These are phyloP conservation scores for Lota lota DNA, from an alignment of 2,113 vertebrate genomes.

Conservation along the genomic window DNA sequence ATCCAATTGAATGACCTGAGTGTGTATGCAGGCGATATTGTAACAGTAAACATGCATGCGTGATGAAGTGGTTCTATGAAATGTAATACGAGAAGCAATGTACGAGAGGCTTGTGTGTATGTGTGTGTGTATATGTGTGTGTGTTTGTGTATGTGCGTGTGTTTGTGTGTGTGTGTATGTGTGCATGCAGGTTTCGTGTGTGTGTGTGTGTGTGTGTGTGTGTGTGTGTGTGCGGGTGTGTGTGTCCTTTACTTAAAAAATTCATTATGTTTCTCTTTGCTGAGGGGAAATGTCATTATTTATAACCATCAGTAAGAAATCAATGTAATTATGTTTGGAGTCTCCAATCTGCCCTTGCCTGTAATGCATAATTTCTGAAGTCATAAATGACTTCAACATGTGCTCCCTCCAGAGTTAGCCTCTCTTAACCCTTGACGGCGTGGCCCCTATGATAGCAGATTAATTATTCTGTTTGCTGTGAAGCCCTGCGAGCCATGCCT, in stretches of 20 bases:
- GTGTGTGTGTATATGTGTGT: slow-evolving; percentile 1
- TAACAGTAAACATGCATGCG: not conserved
- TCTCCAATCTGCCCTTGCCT: slow-evolving; percentile 73
- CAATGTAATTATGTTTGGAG: slow-evolving; percentile 75
- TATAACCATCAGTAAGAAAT: slow-evolving; percentile 75
- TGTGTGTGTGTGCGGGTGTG: slow-evolving; percentile 28
- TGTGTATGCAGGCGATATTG: not conserved
- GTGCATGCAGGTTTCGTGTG: slow-evolving; percentile 12
- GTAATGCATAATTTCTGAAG: slow-evolving; percentile 63
- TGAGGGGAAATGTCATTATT: slow-evolving; percentile 79
- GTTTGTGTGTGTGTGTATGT: slow-evolving; percentile 6
- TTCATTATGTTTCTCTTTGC: slow-evolving; percentile 65
- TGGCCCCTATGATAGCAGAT: slow-evolving; percentile 35
- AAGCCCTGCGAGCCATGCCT: not conserved
- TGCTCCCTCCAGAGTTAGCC: slow-evolving; percentile 37
- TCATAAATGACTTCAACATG: slow-evolving; percentile 57
- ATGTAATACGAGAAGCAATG: not conserved
- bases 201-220: slow-evolving; percentile 4
- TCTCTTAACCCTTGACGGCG: slow-evolving; percentile 42
- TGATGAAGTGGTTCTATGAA: not conserved
- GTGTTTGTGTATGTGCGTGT: slow-evolving; percentile 1
- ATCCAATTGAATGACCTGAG: not conserved
- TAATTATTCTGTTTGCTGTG: slow-evolving; percentile 39
- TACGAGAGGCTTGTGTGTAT: not conserved
- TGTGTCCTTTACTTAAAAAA: slow-evolving; percentile 62